phyloP scores from a whole-genome alignment of 2,797 vertebrate species.

The Sebastes dallii region DNA sequence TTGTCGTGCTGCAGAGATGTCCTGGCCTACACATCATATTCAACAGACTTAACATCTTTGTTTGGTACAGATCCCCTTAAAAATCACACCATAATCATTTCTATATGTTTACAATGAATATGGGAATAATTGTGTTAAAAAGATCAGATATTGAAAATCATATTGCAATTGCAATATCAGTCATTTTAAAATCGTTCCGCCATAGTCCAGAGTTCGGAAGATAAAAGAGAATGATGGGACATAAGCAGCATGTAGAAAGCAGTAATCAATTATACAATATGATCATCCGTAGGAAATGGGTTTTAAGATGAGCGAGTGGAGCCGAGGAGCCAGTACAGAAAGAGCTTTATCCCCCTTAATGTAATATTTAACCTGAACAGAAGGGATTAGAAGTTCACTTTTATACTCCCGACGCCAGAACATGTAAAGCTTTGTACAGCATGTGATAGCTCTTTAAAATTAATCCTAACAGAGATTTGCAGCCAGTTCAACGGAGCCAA shows the following conservation, averaged over 20 bases:
- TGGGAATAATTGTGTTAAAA: accelerated
- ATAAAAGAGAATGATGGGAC: neutral
- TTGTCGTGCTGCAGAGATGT: no score
- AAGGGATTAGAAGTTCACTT: neutral
- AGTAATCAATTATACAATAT: neutral
- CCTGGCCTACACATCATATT: no score
- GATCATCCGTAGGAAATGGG: neutral
- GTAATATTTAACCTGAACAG: neutral
- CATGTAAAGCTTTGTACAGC: neutral
- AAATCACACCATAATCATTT: no score
- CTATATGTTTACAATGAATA: accelerated
- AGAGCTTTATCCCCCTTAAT: neutral
- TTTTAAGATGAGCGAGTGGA: neutral
- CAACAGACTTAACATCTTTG: no score
- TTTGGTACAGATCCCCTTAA: no score
- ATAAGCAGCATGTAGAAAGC: neutral
- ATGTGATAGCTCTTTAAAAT: neutral
- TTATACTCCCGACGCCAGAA: neutral
- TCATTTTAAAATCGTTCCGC: no score
- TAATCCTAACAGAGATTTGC: neutral
- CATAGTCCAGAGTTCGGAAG: neutral
- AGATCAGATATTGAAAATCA: accelerated
- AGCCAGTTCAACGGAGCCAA: neutral
- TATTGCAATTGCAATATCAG: no score
- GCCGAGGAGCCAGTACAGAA: neutral